These are phyloP conservation scores for Blomia tropicalis DNA, from an alignment of 2,888 invertebrate genomes.

Conservation along the genomic window DNA sequence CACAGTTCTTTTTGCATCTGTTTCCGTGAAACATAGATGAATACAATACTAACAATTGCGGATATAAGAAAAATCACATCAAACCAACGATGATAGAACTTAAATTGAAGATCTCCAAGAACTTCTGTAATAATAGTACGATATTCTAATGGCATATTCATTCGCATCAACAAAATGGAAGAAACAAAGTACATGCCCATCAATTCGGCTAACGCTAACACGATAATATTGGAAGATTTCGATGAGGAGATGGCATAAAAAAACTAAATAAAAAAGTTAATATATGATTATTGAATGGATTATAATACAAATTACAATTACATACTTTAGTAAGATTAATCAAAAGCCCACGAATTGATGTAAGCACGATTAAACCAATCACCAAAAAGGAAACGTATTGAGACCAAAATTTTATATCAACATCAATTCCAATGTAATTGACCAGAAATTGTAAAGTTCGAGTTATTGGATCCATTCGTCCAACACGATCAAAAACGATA, in stretches of 20 bases:
- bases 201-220: conserved; percentile 85
- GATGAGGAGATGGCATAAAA: conserved; percentile 98
- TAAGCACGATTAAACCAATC: conserved; percentile 91
- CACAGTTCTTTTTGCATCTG: conserved; percentile 21
- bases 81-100: conserved; percentile 99
- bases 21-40: conserved; percentile 86
- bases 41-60: conserved; percentile 83
- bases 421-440: conserved; percentile 82
- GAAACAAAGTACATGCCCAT: conserved; percentile 99
- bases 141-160: conserved; percentile 99
- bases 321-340: conserved; percentile 86
- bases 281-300: conserved; percentile 8
- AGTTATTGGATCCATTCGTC: conserved; percentile 94
- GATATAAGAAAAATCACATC: conserved; percentile 96
- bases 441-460: conserved; percentile 88
- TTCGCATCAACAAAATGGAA: conserved; percentile 84
- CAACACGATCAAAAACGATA: conserved; percentile 95
- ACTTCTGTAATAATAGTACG: conserved; percentile 74
- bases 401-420: conserved; percentile 91
- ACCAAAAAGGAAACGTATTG: conserved; percentile 94
- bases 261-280: conserved; percentile 50
- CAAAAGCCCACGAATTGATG: conserved; percentile 85
- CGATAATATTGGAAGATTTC: conserved; percentile 95
- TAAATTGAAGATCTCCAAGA: conserved; percentile 88
- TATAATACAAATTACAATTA: background rate